Conservation (phyloP, 2,888 invertebrate genomes). For the Leptogaster cylindrica region DNA sequence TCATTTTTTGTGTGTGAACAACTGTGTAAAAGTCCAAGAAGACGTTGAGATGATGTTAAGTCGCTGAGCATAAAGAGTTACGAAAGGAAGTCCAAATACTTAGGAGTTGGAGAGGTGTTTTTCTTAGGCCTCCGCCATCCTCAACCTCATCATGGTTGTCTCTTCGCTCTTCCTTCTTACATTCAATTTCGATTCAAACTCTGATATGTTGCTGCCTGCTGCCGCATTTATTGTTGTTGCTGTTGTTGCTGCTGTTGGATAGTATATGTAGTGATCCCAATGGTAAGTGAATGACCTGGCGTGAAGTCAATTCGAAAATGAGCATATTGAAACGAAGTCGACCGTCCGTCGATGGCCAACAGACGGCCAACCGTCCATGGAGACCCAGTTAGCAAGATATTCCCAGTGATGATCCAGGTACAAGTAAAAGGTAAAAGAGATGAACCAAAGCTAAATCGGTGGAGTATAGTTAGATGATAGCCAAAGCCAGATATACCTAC, state of each 20-base stretch:
- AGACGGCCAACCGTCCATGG: background rate
- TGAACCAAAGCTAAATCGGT: background rate
- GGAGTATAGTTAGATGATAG: conserved; percentile 7
- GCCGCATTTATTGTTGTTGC: too few species aligned
- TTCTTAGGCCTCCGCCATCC: background rate
- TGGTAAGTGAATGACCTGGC: conserved; percentile 37
- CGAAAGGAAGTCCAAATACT: conserved; percentile 18
- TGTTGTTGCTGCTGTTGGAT: too few species aligned
- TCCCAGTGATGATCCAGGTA: too few species aligned
- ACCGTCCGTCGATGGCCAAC: too few species aligned
- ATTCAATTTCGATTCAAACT: too few species aligned
- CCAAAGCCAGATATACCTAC: conserved; percentile 12
- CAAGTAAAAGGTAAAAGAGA: background rate
- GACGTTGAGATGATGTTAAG: background rate
- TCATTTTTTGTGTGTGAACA: background rate
- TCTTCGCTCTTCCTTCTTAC: too few species aligned
- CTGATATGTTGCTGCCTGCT: too few species aligned
- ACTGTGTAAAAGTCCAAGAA: background rate
- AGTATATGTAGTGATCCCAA: background rate
- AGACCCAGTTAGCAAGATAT: too few species aligned
- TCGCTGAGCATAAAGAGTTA: conserved; percentile 11
- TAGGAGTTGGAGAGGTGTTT: background rate
- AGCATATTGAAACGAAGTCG: conserved; percentile 14
- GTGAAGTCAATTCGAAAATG: conserved; percentile 26
- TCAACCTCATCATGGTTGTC: background rate